A percentile compares a stretch with the other conserved stretches of the same genome.
phyloP scores from a whole-genome alignment of 2,113 vertebrate species.

The Hemichromis elongatus region DNA sequence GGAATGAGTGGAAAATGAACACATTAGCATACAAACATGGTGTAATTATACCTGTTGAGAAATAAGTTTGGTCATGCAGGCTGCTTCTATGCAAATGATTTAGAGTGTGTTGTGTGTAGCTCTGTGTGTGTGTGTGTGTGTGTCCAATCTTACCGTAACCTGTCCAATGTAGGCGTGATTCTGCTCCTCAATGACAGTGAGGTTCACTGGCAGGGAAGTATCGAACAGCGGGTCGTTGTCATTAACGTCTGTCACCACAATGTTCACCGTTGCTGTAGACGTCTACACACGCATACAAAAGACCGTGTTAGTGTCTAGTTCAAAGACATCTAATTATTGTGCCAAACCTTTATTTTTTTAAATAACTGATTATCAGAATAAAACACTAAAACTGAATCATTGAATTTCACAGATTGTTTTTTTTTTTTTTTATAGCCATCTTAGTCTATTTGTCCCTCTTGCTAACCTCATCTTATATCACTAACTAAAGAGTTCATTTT shows the following conservation, averaged over 20 bases:
- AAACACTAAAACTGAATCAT: neutral
- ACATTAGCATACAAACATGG: neutral
- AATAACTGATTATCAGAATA: neutral
- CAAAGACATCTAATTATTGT: neutral
- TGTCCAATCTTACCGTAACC: conserved; percentile 82
- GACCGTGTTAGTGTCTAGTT: neutral
- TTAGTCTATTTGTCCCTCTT: neutral
- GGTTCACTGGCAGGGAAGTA: conserved; percentile 81
- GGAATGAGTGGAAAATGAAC: neutral
- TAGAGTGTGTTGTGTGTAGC: neutral
- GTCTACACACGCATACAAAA: conserved; percentile 72
- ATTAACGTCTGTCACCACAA: conserved; percentile 94
- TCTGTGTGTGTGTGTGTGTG: neutral
- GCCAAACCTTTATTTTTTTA: neutral
- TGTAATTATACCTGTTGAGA: neutral
- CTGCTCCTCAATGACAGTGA: conserved; percentile 88
- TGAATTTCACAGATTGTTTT: neutral
- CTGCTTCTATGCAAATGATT: neutral
- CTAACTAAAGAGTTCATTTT: neutral
- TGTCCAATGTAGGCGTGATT: conserved; percentile 87
- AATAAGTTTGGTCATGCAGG: neutral
- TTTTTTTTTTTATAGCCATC: neutral
- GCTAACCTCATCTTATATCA: neutral
- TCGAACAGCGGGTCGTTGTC: conserved; percentile 92
- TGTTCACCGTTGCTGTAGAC: conserved; percentile 85